Percentiles rank a stretch among this genome's conserved stretches.
phyloP scores from a whole-genome alignment of 2,888 invertebrate species.

The Tetramorium bicarinatum region DNA sequence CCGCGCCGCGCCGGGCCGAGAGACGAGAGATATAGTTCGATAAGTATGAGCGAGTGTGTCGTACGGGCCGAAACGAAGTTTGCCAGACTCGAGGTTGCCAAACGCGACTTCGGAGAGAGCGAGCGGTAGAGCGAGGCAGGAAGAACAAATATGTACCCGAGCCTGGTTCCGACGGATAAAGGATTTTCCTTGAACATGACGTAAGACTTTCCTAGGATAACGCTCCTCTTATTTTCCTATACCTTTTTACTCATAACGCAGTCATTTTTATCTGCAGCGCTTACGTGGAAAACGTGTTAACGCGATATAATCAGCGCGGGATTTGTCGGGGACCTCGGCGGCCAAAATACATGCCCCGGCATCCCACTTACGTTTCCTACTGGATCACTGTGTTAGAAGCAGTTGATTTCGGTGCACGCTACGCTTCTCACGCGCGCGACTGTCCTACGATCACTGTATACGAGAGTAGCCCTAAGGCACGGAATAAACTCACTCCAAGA shows the following conservation, averaged over 20 bases:
- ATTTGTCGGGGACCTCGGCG: not conserved
- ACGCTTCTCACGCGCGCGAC: constrained; percentile 47
- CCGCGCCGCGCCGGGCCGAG: not conserved
- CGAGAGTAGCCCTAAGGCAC: constrained; percentile 64
- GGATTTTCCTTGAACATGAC: constrained; percentile 65
- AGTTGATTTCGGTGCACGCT: constrained; percentile 30
- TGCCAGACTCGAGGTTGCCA: constrained; percentile 72
- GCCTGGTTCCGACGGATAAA: constrained; percentile 72
- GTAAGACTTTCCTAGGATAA: constrained; percentile 63
- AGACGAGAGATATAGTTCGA: constrained; percentile 67
- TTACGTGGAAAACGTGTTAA: not conserved
- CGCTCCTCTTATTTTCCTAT: constrained; percentile 36
- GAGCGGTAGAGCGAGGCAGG: constrained; percentile 47
- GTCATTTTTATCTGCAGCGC: constrained; percentile 13
- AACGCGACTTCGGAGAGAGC: constrained; percentile 73
- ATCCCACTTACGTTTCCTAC: constrained; percentile 15
- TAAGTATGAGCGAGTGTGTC: constrained; percentile 71
- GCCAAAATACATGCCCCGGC: not conserved
- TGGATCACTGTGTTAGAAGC: constrained; percentile 34
- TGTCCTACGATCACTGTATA: constrained; percentile 53
- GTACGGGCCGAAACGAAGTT: constrained; percentile 73
- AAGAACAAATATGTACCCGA: constrained; percentile 72
- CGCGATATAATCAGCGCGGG: not conserved
- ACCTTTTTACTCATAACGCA: not conserved
- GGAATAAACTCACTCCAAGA: constrained; percentile 71